Conservation (phyloP, 2,113 vertebrate genomes). For the Dissostichus mawsoni region DNA sequence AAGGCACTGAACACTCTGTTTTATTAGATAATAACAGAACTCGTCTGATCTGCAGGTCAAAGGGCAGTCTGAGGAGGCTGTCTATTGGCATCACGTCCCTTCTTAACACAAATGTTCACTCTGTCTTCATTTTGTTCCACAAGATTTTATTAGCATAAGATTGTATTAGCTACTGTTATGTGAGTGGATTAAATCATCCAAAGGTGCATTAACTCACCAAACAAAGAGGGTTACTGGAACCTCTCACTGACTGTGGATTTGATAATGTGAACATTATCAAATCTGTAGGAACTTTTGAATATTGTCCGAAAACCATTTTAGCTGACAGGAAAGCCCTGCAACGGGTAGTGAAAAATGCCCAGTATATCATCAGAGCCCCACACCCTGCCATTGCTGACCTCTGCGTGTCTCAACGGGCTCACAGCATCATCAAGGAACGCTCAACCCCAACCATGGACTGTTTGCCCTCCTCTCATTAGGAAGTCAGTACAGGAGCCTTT, state of each 20-base stretch:
- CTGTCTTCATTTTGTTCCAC: neutral
- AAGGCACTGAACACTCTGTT: neutral
- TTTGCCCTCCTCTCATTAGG: too few species aligned
- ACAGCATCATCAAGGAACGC: too few species aligned
- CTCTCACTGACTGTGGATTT: neutral
- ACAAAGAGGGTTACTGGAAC: neutral
- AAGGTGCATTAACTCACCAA: neutral
- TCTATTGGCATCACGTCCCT: neutral
- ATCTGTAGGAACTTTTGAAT: neutral
- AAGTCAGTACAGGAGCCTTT: too few species aligned
- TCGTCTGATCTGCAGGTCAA: constrained; percentile 36
- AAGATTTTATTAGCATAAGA: neutral
- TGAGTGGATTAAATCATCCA: neutral
- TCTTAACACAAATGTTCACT: neutral
- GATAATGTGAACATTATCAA: neutral
- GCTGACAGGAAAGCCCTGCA: too few species aligned
- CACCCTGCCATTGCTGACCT: too few species aligned
- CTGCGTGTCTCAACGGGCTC: too few species aligned
- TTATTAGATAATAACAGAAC: constrained; percentile 16
- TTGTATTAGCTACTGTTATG: neutral
- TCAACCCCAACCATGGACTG: too few species aligned
- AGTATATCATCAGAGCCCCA: too few species aligned
- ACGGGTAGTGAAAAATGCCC: too few species aligned
- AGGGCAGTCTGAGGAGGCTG: constrained; percentile 5
- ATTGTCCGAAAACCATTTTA: too few species aligned